Conservation (phyloP, 2,888 invertebrate genomes). For the Entomobrya proxima region DNA sequence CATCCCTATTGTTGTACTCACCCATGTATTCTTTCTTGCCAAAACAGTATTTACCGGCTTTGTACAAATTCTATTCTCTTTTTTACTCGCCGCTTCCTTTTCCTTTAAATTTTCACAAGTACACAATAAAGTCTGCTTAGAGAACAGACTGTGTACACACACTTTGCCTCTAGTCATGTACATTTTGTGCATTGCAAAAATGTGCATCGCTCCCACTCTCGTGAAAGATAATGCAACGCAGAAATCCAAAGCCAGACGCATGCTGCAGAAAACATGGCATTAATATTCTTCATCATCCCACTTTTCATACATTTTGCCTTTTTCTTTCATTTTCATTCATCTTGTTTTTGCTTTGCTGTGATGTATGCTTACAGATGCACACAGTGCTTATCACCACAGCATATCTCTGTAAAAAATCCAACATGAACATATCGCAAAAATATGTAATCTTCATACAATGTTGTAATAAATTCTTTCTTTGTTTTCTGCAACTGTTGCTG, state of each 20-base stretch:
- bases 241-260: background rate
- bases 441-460: background rate
- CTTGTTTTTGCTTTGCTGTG: background rate
- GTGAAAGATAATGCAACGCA: background rate
- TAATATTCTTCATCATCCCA: background rate
- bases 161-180: background rate
- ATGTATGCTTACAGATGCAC: slow-evolving; percentile 3
- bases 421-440: background rate
- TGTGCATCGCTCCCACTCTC: too few relatives aligned
- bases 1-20: background rate
- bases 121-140: background rate
- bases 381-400: slow-evolving; percentile 9
- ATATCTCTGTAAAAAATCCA: slow-evolving; percentile 26
- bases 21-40: background rate
- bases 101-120: background rate
- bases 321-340: background rate
- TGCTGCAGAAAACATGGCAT: slow-evolving; percentile 9
- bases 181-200: background rate
- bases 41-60: too few relatives aligned
- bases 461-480: slow-evolving; percentile 33
- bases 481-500: slow-evolving; percentile 57
- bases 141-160: background rate
- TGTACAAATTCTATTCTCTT: too few relatives aligned
- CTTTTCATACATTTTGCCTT: background rate
- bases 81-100: background rate